Evolutionary conservation across 2,797 vertebrate genomes (phyloP).

Genomic region (Argyrosomus regius): DNA sequence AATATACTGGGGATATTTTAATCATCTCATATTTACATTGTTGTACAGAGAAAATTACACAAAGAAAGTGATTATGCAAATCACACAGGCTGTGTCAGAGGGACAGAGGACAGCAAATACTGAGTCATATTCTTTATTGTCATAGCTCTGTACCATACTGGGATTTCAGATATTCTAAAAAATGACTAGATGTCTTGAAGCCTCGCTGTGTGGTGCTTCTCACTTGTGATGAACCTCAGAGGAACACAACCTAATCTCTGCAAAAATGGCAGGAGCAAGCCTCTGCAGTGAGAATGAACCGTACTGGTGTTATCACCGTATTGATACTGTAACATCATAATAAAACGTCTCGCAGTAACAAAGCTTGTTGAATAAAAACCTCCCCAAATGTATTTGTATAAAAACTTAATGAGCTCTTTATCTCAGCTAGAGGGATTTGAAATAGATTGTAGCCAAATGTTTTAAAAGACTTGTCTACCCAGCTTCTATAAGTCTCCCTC

Average conservation of each 20-base stretch:
- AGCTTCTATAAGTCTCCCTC: slow-evolving; percentile 32
- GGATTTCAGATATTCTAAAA: slow-evolving; percentile 47
- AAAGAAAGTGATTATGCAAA: slow-evolving; percentile 65
- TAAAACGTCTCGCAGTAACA: slow-evolving; percentile 41
- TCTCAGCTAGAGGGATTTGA: slow-evolving; percentile 24
- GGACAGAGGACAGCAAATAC: slow-evolving; percentile 28
- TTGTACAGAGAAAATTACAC: slow-evolving; percentile 56
- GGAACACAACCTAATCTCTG: slow-evolving; percentile 38
- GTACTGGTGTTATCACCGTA: slow-evolving; percentile 23
- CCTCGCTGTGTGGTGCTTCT: slow-evolving; percentile 17
- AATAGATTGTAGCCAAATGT: slow-evolving; percentile 26
- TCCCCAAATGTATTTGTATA: slow-evolving; percentile 47
- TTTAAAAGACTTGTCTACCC: slow-evolving; percentile 13
- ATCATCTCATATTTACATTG: slow-evolving; percentile 68
- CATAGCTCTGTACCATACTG: slow-evolving; percentile 13
- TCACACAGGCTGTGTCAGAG: slow-evolving; percentile 45
- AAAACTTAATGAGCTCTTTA: slow-evolving; percentile 55
- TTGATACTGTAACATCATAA: slow-evolving; percentile 43
- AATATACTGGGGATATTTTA: slow-evolving; percentile 57
- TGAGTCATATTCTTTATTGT: slow-evolving; percentile 25
- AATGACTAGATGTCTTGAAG: slow-evolving; percentile 34
- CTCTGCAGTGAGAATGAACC: slow-evolving; percentile 28
- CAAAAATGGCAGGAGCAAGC: slow-evolving; percentile 10
- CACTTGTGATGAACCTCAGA: slow-evolving; percentile 35
- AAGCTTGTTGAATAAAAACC: slow-evolving; percentile 33